Percentiles rank a stretch among this genome's conserved stretches.
These are phyloP conservation scores for Empidonax traillii DNA, from an alignment of 2,113 vertebrate genomes.

Conservation along the genomic window DNA sequence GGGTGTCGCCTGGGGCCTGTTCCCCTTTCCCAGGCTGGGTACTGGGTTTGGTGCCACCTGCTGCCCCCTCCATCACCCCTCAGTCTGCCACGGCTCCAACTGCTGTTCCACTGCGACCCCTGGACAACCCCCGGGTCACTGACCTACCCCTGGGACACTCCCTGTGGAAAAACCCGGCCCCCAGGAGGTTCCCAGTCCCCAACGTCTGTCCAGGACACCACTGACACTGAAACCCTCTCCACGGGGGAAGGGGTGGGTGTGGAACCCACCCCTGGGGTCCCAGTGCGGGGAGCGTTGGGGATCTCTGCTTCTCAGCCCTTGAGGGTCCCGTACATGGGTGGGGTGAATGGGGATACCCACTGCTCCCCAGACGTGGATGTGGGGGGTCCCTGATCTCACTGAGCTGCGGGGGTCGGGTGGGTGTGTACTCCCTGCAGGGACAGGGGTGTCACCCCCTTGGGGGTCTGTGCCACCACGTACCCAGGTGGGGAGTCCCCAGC, in stretches of 20 bases:
- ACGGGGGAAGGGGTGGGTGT: background rate
- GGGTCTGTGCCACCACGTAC: background rate
- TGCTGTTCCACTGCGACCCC: background rate
- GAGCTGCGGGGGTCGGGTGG: accelerated
- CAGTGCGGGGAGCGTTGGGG: background rate
- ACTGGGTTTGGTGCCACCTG: accelerated
- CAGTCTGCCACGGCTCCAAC: accelerated
- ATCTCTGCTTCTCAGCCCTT: background rate
- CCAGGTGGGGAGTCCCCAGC: background rate
- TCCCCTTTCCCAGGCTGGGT: background rate
- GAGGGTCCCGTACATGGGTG: background rate
- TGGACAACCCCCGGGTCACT: too few relatives aligned
- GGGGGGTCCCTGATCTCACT: background rate
- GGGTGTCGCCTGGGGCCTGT: accelerated
- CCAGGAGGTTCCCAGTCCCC: background rate
- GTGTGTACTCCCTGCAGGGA: background rate
- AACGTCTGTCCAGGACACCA: background rate
- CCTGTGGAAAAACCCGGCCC: background rate
- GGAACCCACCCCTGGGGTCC: background rate
- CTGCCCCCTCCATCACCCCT: accelerated
- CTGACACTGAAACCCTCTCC: background rate
- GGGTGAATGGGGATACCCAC: background rate
- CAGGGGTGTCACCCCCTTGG: background rate
- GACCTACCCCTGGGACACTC: background rate
- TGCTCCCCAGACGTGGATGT: background rate